Evolutionary conservation across 2,797 vertebrate genomes (phyloP), one percentile per base, ranked within the genome.

Genomic region (Sebastiscus albofasciatus): DNA sequence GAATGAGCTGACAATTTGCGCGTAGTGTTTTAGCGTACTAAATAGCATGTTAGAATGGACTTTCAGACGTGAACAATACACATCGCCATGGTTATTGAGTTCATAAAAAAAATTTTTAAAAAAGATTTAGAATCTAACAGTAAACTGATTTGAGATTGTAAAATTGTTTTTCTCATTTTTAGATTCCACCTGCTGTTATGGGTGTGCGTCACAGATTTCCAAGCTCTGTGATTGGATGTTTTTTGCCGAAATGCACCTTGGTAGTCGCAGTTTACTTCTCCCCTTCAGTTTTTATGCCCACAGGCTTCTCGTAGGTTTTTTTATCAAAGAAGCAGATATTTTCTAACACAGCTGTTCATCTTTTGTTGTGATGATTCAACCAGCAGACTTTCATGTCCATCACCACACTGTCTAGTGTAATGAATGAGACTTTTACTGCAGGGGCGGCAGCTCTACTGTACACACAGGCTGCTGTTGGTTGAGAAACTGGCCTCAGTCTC

Each of bases 1-100:
- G 6, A 46, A 46, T 14, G 0, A 0, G 14, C 42, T 46, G 42
- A 46, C 16, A 46, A 46, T 46, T 18, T 18, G 42, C 16, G 3
- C 42, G 42, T 46, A 46, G 42, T 7, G 42, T 18, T 46, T 46
- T 46, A 46, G 16, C 42, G 0, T 46, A 46, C 42, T 46, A 46
- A 46, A 46, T 46, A 46, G 16, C 42, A 46, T 46, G 16, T 46
- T 46, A 46, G 42, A 18, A 46, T 46, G 42, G 42, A 46, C 14
- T 46, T 46, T 46, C 6, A 3, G 42, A 46, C 8, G 8, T 52
- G 16, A 52, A 52, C 16, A 52, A 52, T 52, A 52, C 46, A 52
- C 46, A 52, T 52, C 8, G 18, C 46, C 3, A n/a, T 52, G 46
- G 46, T 52, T 52, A 52, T 20, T 52, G 16, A 52, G 8, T 52